A percentile compares a stretch with the other conserved stretches of the same genome.
Conservation (phyloP, 2,888 invertebrate species). For the Lochmaea crataegi region DNA sequence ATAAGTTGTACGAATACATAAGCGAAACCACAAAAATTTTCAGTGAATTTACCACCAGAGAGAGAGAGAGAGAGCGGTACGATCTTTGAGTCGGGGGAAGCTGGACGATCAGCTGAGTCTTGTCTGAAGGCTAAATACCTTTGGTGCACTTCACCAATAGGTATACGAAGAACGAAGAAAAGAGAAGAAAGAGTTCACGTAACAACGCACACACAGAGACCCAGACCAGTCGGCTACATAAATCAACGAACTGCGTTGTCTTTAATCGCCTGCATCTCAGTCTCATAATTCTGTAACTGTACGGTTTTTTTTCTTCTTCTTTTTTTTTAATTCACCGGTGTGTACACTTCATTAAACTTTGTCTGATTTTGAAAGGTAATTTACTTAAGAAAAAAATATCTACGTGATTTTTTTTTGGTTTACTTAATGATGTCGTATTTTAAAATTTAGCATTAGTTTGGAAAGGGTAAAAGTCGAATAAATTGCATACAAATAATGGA, state of each 20-base stretch:
- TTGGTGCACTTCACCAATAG: constrained; percentile 15
- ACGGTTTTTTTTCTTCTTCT: neutral
- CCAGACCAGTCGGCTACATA: constrained; percentile 44
- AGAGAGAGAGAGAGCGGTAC: neutral
- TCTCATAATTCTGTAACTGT: constrained; percentile 24
- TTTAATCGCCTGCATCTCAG: constrained; percentile 17
- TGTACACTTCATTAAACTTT: constrained; percentile 12
- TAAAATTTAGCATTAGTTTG: too few relatives aligned
- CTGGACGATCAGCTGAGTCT: constrained; percentile 29
- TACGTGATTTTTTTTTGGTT: too few relatives aligned
- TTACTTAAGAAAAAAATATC: too few relatives aligned
- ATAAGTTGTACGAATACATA: neutral
- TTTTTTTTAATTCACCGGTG: constrained; percentile 7
- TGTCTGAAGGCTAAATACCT: constrained; percentile 37
- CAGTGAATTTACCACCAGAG: neutral
- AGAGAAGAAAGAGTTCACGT: constrained; percentile 45
- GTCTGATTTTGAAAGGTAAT: neutral
- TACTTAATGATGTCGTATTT: too few relatives aligned
- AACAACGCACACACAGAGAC: constrained; percentile 37
- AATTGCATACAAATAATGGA: too few relatives aligned
- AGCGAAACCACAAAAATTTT: constrained; percentile 5
- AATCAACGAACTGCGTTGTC: constrained; percentile 38
- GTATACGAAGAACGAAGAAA: constrained; percentile 31
- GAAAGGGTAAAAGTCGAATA: too few relatives aligned
- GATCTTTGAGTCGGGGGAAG: neutral